Evolutionary conservation across 92 coral and sea anemone genomes (phyloP).

Genomic region (Zoanthus sansibaricus): DNA sequence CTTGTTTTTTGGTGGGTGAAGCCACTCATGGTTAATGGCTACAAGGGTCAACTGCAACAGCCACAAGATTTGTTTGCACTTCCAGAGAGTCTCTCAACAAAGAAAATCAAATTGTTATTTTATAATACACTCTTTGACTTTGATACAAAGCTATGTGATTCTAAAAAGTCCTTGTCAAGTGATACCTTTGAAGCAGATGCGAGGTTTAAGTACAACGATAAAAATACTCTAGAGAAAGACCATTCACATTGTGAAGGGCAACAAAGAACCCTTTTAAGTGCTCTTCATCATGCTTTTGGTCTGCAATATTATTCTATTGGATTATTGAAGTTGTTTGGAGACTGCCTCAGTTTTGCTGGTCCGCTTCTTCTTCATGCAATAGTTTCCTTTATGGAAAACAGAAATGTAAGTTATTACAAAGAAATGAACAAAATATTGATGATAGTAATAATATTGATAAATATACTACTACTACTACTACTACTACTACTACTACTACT

Average conservation of each 20-base stretch:
- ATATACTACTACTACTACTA: background rate
- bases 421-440: background rate
- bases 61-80: slow-evolving; percentile 81
- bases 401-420: slow-evolving; percentile 59
- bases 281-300: slow-evolving; percentile 94
- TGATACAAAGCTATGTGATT: background rate
- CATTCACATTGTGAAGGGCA: slow-evolving; percentile 19
- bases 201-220: background rate
- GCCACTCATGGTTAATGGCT: slow-evolving; percentile 83
- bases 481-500: too few species aligned
- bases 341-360: slow-evolving; percentile 96
- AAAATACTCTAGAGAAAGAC: background rate
- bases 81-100: slow-evolving; percentile 82
- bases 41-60: slow-evolving; percentile 70
- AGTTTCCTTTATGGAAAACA: slow-evolving; percentile 96
- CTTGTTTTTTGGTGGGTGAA: slow-evolving; percentile 94
- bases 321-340: slow-evolving; percentile 84
- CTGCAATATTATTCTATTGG: slow-evolving; percentile 91
- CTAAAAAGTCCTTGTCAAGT: background rate
- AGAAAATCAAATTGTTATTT: slow-evolving; percentile 68
- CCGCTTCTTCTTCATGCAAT: slow-evolving; percentile 94
- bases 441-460: background rate
- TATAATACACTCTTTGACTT: background rate
- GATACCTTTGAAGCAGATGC: slow-evolving; percentile 37
- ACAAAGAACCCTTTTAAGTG: slow-evolving; percentile 76